These are phyloP conservation scores for Drosophila ustulata DNA, from an alignment of 2,888 invertebrate species.

Conservation along the genomic window DNA sequence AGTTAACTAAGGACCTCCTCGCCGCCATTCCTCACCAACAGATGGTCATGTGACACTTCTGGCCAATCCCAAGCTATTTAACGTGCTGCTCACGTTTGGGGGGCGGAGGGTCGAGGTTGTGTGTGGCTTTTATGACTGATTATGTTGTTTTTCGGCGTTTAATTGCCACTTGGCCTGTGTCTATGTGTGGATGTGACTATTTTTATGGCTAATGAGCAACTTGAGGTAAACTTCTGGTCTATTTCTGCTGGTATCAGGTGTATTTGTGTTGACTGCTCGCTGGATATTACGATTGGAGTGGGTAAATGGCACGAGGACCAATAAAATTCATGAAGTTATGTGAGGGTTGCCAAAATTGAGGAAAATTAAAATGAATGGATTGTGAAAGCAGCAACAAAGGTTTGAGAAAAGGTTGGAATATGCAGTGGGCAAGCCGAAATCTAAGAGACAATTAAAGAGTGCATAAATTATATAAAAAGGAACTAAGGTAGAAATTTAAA, in stretches of 20 bases:
- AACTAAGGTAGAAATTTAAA: no score
- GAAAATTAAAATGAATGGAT: constrained; percentile 63
- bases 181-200: constrained; percentile 66
- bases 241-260: constrained; percentile 60
- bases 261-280: constrained; percentile 12
- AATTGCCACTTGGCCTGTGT: constrained; percentile 69
- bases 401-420: background rate
- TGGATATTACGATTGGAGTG: constrained; percentile 20
- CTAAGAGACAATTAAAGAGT: background rate
- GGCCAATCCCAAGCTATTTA: constrained; percentile 43
- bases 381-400: background rate
- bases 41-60: constrained; percentile 70
- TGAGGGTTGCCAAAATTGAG: constrained; percentile 32
- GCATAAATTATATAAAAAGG: no score
- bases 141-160: constrained; percentile 75
- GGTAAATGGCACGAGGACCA: constrained; percentile 44
- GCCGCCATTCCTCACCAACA: constrained; percentile 15
- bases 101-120: background rate
- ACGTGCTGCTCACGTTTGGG: constrained; percentile 66
- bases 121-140: constrained; percentile 70
- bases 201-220: constrained; percentile 76
- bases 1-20: constrained; percentile 35
- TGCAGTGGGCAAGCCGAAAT: background rate
- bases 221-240: constrained; percentile 53
- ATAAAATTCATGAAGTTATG: constrained; percentile 59